Evolutionary conservation across 2,888 invertebrate species (phyloP).

Genomic region (Aricia artaxerxes): DNA sequence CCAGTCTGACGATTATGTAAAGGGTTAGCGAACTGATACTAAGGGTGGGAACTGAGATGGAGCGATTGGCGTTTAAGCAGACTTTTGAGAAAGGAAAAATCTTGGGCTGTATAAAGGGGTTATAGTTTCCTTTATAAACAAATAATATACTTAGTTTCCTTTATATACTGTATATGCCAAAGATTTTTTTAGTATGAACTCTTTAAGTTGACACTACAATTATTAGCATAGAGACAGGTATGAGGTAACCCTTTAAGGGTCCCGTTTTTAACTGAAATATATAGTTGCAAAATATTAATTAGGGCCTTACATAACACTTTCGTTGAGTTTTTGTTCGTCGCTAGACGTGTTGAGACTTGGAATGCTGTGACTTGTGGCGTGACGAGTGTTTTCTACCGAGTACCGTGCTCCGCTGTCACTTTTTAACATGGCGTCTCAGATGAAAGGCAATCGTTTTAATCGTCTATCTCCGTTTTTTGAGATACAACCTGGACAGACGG

Average conservation of each 20-base stretch:
- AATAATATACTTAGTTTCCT: too few relatives aligned
- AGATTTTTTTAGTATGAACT: too few relatives aligned
- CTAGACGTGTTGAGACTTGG: background rate
- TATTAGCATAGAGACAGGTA: too few relatives aligned
- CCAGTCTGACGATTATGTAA: slow-evolving; percentile 10
- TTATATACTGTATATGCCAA: too few relatives aligned
- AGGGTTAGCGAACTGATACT: slow-evolving; percentile 18
- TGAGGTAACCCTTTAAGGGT: too few relatives aligned
- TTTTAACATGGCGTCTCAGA: background rate
- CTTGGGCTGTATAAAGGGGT: too few relatives aligned
- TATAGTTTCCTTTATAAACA: too few relatives aligned
- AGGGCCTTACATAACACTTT: background rate
- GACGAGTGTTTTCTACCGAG: slow-evolving; percentile 1
- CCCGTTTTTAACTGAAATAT: background rate
- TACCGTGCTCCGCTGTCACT: background rate
- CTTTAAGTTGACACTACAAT: too few relatives aligned
- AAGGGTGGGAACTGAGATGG: background rate
- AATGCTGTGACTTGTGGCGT: background rate
- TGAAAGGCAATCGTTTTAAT: background rate
- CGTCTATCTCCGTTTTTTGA: too few relatives aligned
- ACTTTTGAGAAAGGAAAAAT: background rate
- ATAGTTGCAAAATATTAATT: background rate
- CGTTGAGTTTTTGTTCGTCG: background rate
- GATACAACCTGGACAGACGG: too few relatives aligned
- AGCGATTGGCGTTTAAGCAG: background rate